Evolutionary conservation across 2,888 invertebrate genomes (phyloP).

Genomic region (Leptura quadrifasciata): DNA sequence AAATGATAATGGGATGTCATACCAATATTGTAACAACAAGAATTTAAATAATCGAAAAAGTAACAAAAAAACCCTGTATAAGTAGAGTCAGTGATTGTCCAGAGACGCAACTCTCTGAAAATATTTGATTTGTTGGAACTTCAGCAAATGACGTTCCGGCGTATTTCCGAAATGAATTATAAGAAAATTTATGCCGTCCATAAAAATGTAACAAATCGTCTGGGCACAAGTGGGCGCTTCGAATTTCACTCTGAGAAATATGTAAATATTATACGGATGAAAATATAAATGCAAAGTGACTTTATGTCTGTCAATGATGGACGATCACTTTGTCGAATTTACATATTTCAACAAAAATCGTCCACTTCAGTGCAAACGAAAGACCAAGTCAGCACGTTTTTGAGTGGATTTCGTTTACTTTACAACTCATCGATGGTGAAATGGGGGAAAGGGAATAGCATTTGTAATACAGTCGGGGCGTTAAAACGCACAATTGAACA

Average conservation of each 20-base stretch:
- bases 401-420: conserved; percentile 67
- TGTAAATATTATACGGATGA: conserved; percentile 38
- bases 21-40: no score
- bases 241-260: conserved; percentile 17
- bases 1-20: no score
- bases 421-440: conserved; percentile 28
- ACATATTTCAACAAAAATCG: conserved; percentile 73
- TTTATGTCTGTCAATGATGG: conserved; percentile 68
- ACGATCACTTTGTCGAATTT: conserved; percentile 68
- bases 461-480: conserved; percentile 14
- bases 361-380: conserved; percentile 63
- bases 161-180: no score
- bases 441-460: conserved; percentile 39
- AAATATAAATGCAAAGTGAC: conserved; percentile 42
- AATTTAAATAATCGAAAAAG: no score
- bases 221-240: neutral
- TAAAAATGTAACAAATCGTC: conserved; percentile 4
- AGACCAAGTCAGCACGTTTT: conserved; percentile 70
- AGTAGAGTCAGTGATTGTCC: no score
- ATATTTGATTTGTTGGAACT: no score
- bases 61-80: no score
- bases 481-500: conserved; percentile 21
- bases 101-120: no score
- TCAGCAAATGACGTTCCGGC: no score
- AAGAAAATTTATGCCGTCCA: neutral